Conservation (phyloP, 2,888 invertebrate species). For the Muscina levida region DNA sequence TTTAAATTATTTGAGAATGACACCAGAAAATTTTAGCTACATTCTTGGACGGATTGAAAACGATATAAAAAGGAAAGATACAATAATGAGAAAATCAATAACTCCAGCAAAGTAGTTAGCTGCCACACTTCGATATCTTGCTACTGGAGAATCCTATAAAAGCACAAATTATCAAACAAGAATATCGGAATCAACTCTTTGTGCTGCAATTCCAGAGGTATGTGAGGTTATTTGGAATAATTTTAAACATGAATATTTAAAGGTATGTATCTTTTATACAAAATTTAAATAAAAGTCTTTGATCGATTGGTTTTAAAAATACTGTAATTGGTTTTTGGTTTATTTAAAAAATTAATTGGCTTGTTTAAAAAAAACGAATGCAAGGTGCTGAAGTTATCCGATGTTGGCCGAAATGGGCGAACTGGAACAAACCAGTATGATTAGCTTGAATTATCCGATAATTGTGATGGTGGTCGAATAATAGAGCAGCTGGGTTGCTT, state of each 20-base stretch:
- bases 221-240: slow-evolving; percentile 33
- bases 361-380: too few relatives aligned
- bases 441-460: too few relatives aligned
- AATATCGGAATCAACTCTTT: slow-evolving; percentile 8
- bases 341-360: too few relatives aligned
- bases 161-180: slow-evolving; percentile 22
- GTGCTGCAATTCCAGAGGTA: slow-evolving; percentile 14
- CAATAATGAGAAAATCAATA: slow-evolving; percentile 14
- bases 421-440: too few relatives aligned
- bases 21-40: neutral
- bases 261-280: slow-evolving; percentile 11
- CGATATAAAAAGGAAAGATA: slow-evolving; percentile 18
- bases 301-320: too few relatives aligned
- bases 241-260: slow-evolving; percentile 39
- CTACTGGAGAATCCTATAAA: slow-evolving; percentile 31
- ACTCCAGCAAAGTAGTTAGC: slow-evolving; percentile 40
- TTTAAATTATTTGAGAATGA: neutral
- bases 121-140: slow-evolving; percentile 30
- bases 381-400: too few relatives aligned
- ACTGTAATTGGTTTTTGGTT: too few relatives aligned
- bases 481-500: too few relatives aligned
- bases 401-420: too few relatives aligned
- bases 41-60: slow-evolving; percentile 11
- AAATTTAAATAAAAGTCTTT: too few relatives aligned
- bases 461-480: too few relatives aligned